Conservation (phyloP, 2,797 vertebrate genomes). For the Myiothlypis coronata region DNA sequence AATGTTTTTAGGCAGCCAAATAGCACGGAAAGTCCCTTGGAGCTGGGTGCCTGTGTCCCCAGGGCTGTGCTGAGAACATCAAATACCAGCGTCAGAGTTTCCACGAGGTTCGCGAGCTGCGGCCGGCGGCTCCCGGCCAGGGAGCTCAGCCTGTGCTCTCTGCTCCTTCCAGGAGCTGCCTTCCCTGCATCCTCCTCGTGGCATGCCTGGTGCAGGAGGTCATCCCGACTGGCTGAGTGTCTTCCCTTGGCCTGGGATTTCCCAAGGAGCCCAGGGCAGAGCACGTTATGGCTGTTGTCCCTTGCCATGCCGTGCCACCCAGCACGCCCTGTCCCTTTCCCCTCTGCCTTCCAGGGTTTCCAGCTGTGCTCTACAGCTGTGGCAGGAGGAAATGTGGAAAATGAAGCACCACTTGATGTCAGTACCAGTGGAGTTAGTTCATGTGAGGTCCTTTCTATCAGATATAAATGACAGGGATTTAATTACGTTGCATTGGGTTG, state of each 20-base stretch:
- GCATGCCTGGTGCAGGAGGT: neutral
- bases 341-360: accelerated
- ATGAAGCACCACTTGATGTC: neutral
- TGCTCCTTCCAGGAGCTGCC: neutral
- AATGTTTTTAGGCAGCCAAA: neutral
- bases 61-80: neutral
- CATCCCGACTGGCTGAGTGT: neutral
- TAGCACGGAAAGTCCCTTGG: neutral
- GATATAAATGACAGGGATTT: neutral
- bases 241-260: neutral
- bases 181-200: neutral
- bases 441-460: neutral
- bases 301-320: accelerated
- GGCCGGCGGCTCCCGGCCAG: neutral
- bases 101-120: neutral
- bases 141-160: neutral
- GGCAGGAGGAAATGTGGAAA: neutral
- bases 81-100: neutral
- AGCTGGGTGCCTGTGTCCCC: neutral
- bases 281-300: accelerated
- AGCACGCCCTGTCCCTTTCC: accelerated
- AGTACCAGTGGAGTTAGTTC: neutral
- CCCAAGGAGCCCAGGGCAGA: neutral
- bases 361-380: neutral
- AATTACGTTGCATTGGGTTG: neutral